Conservation (phyloP, 1,140 invertebrate genomes). For the Drosophila triauraria region DNA sequence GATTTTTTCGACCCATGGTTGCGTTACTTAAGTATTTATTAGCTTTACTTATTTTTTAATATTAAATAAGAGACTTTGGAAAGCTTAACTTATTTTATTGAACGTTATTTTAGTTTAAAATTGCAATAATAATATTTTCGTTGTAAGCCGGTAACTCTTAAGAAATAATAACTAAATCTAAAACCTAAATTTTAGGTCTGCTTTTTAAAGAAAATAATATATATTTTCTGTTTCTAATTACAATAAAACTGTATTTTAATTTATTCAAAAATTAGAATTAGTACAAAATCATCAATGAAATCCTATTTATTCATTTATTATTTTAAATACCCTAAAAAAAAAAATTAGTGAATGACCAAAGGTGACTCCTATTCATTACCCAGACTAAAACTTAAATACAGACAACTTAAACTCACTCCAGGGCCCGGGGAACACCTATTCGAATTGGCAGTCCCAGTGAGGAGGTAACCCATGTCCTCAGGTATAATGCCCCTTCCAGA, state of each 20-base stretch:
- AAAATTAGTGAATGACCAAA: background rate
- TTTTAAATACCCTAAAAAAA: background rate
- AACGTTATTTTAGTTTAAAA: no score
- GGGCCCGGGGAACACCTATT: background rate
- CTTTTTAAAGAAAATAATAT: no score
- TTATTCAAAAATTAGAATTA: background rate
- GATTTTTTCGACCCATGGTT: no score
- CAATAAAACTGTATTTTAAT: background rate
- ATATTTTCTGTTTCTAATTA: background rate
- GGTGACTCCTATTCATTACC: background rate
- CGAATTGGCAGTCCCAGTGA: background rate
- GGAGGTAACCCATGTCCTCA: conserved; percentile 1
- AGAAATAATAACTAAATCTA: no score
- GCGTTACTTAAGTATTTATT: no score
- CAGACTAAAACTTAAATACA: background rate
- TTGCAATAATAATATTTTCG: no score
- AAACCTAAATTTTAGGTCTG: no score
- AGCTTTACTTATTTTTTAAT: no score
- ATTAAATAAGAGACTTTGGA: no score
- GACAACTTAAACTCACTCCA: background rate
- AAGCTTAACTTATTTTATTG: no score
- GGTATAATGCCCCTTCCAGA: conserved; percentile 7
- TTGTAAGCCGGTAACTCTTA: no score
- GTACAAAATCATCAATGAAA: no score
- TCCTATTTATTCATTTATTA: background rate